Percentiles rank a stretch among this genome's conserved stretches.
Evolutionary conservation across 1,140 invertebrate genomes (phyloP).

Genomic region (Bombus fervidus): DNA sequence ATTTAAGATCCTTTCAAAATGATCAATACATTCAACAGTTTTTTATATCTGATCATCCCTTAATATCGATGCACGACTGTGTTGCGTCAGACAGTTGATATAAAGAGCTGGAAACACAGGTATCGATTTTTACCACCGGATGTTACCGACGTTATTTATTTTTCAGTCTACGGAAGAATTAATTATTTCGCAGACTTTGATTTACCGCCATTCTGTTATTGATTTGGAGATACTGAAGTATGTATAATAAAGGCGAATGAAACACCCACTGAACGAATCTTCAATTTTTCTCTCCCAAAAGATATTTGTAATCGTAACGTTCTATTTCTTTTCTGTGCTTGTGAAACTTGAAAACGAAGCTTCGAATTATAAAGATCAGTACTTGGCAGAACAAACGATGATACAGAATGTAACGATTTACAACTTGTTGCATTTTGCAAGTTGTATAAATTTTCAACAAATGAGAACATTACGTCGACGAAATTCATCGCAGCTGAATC

Average conservation of each 20-base stretch:
- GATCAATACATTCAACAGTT: not conserved
- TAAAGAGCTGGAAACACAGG: constrained; percentile 6
- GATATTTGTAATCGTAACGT: not conserved
- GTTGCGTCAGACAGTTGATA: too few relatives aligned
- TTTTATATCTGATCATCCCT: not conserved
- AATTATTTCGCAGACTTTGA: constrained; percentile 50
- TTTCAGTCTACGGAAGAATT: constrained; percentile 43
- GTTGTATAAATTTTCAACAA: not conserved
- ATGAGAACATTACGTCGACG: not conserved
- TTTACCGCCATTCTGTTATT: constrained; percentile 25
- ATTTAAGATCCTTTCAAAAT: not conserved
- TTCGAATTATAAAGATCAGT: too few relatives aligned
- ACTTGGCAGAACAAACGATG: too few relatives aligned
- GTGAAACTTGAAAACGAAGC: too few relatives aligned
- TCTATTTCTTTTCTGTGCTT: not conserved
- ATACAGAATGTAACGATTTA: too few relatives aligned
- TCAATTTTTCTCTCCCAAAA: not conserved
- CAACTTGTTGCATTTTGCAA: too few relatives aligned
- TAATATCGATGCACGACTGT: not conserved
- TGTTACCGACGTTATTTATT: constrained; percentile 61
- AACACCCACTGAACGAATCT: not conserved
- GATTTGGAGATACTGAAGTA: too few relatives aligned
- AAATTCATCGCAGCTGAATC: not conserved
- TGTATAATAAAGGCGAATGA: too few relatives aligned
- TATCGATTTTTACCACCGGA: constrained; percentile 56